phyloP scores from a whole-genome alignment of 2,888 invertebrate genomes.

The Herminia tarsipennalis region DNA sequence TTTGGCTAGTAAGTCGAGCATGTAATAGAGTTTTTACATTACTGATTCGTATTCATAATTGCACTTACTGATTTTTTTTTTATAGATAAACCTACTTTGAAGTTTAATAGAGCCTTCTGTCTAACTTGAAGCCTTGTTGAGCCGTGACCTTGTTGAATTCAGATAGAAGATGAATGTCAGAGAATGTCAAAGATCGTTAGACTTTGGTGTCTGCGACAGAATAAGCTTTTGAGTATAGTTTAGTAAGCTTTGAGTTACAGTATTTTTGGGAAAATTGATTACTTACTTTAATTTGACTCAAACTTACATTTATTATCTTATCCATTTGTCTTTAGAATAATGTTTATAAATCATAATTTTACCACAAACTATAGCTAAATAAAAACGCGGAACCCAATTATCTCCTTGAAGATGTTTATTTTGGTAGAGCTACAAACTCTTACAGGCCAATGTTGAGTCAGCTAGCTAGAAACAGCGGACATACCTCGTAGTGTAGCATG shows the following conservation, averaged over 20 bases:
- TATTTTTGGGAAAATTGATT: too few relatives aligned
- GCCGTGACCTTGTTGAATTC: conserved; percentile 34
- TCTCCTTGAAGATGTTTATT: conserved; percentile 59
- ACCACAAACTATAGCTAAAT: background rate
- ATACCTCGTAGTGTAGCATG: conserved; percentile 58
- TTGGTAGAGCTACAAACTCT: conserved; percentile 37
- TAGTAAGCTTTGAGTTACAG: too few relatives aligned
- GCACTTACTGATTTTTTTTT: too few relatives aligned
- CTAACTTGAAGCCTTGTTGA: conserved; percentile 18
- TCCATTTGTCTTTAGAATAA: too few relatives aligned
- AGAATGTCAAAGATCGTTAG: conserved; percentile 22
- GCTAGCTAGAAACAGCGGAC: conserved; percentile 44
- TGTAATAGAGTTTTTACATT: too few relatives aligned
- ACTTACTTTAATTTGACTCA: too few relatives aligned
- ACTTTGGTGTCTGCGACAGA: conserved; percentile 8
- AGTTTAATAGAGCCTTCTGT: background rate
- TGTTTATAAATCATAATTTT: too few relatives aligned
- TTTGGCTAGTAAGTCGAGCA: too few relatives aligned
- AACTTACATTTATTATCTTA: too few relatives aligned
- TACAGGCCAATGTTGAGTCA: conserved; percentile 42
- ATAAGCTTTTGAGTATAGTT: too few relatives aligned
- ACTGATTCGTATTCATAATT: too few relatives aligned
- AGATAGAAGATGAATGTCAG: conserved; percentile 21
- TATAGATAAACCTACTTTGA: too few relatives aligned
- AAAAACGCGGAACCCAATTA: conserved; percentile 42